phyloP scores from a whole-genome alignment of 2,797 vertebrate species.

The Acridotheres tristis region DNA sequence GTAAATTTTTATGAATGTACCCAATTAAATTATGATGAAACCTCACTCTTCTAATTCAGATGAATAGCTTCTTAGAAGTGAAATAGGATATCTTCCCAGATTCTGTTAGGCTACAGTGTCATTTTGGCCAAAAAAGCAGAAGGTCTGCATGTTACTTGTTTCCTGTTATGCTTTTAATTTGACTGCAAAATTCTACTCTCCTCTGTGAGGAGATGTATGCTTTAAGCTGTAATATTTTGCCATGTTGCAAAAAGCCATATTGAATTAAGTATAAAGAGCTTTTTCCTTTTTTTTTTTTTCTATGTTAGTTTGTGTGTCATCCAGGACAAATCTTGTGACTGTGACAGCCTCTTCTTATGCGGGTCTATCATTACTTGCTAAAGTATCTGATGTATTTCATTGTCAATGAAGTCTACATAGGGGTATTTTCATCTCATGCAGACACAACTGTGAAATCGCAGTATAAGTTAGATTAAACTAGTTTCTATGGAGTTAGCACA shows the following conservation, averaged over 20 bases:
- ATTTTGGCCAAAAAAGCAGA: slow-evolving; percentile 56
- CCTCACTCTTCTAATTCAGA: slow-evolving; percentile 6
- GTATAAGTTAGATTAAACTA: slow-evolving; percentile 4
- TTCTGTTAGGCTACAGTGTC: slow-evolving; percentile 30
- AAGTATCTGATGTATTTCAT: slow-evolving; percentile 63
- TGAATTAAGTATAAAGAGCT: slow-evolving; percentile 80
- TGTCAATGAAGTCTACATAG: slow-evolving; percentile 50
- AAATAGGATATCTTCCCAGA: slow-evolving; percentile 48
- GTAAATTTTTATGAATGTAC: slow-evolving; percentile 44
- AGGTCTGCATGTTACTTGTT: slow-evolving; percentile 71
- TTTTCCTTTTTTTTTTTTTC: slow-evolving; percentile 54
- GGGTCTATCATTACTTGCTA: slow-evolving; percentile 77
- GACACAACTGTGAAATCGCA: slow-evolving; percentile 47
- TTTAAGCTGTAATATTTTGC: slow-evolving; percentile 88
- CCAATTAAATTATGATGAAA: slow-evolving; percentile 15
- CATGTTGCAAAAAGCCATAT: slow-evolving; percentile 92
- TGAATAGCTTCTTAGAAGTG: background rate
- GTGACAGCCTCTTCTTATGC: slow-evolving; percentile 80
- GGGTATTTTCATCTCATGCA: slow-evolving; percentile 63
- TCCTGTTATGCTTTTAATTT: slow-evolving; percentile 71
- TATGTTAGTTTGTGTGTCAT: slow-evolving; percentile 71
- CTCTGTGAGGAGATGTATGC: slow-evolving; percentile 91
- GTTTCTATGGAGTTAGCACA: slow-evolving; percentile 31
- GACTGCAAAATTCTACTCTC: slow-evolving; percentile 87
- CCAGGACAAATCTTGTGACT: slow-evolving; percentile 78